A percentile compares a stretch with the other conserved stretches of the same genome.
phyloP scores from a whole-genome alignment of 2,888 invertebrate genomes.

The Trissoscelio sp. region DNA sequence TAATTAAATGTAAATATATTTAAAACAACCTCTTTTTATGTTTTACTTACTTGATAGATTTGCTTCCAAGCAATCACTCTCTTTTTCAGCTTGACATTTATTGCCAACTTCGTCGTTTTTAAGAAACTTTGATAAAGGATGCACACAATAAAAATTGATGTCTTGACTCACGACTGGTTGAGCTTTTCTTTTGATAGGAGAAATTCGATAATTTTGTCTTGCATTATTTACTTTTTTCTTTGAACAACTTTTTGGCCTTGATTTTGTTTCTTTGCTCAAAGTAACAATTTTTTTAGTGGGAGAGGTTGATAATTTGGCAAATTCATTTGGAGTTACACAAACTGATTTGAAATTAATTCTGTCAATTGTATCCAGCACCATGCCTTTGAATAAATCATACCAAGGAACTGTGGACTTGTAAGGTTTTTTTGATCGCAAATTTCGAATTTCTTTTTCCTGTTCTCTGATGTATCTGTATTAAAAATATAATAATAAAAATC shows the following conservation, averaged over 20 bases:
- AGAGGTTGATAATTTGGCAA: slow-evolving; percentile 12
- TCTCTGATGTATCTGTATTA: slow-evolving; percentile 70
- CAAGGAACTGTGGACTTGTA: slow-evolving; percentile 72
- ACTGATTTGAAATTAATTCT: background rate
- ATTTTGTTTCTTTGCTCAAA: background rate
- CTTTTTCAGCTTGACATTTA: slow-evolving; percentile 35
- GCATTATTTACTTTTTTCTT: slow-evolving; percentile 6
- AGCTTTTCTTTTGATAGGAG: slow-evolving; percentile 25
- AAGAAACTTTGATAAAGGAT: slow-evolving; percentile 6
- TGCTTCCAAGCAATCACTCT: slow-evolving; percentile 2
- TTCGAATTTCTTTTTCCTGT: slow-evolving; percentile 69
- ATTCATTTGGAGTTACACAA: slow-evolving; percentile 25
- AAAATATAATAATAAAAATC: slow-evolving; percentile 8
- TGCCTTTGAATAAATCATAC: slow-evolving; percentile 72
- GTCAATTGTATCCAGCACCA: slow-evolving; percentile 72
- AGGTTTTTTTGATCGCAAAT: slow-evolving; percentile 61
- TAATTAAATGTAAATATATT: too few species aligned
- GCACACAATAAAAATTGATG: slow-evolving; percentile 17
- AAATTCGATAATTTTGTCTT: slow-evolving; percentile 36
- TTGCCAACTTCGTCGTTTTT: background rate
- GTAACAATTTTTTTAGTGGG: background rate
- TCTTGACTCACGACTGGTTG: slow-evolving; percentile 24
- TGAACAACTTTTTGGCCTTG: background rate
- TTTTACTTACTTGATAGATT: slow-evolving; percentile 1
- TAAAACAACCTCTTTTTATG: too few species aligned